phyloP scores from a whole-genome alignment of 2,797 vertebrate genomes.

The Benthosema pterotum region DNA sequence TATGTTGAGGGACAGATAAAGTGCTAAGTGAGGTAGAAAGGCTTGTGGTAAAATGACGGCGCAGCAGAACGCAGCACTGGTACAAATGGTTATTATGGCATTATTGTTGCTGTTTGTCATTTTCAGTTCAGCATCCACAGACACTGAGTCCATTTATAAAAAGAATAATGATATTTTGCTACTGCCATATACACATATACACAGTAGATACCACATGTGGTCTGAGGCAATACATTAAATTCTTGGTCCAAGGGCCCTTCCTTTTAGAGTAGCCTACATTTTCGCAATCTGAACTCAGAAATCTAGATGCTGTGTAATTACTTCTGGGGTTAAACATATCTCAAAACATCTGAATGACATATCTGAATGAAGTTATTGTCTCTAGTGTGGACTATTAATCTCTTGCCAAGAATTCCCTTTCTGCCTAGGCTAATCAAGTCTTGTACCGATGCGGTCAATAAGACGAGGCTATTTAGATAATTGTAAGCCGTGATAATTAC shows the following conservation, averaged over 20 bases:
- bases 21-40: constrained; percentile 39
- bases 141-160: constrained; percentile 3
- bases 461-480: constrained; percentile 68
- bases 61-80: constrained; percentile 26
- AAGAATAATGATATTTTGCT: constrained; percentile 2
- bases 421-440: constrained; percentile 60
- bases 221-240: constrained; percentile 15
- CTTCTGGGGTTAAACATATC: constrained; percentile 48
- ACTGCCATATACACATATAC: too few relatives aligned
- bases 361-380: constrained; percentile 31
- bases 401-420: constrained; percentile 50
- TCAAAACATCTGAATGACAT: constrained; percentile 39
- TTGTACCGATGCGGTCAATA: constrained; percentile 53
- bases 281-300: constrained; percentile 44
- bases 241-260: constrained; percentile 39
- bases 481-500: constrained; percentile 67
- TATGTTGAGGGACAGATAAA: constrained; percentile 49
- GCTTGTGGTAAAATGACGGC: constrained; percentile 37
- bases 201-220: neutral
- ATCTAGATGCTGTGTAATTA: constrained; percentile 51
- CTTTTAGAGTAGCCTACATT: constrained; percentile 42
- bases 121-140: constrained; percentile 37
- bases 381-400: constrained; percentile 53
- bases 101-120: constrained; percentile 42
- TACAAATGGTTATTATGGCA: constrained; percentile 18